Evolutionary conservation across 2,888 invertebrate genomes (phyloP).

Genomic region (Drosophila rubida): DNA sequence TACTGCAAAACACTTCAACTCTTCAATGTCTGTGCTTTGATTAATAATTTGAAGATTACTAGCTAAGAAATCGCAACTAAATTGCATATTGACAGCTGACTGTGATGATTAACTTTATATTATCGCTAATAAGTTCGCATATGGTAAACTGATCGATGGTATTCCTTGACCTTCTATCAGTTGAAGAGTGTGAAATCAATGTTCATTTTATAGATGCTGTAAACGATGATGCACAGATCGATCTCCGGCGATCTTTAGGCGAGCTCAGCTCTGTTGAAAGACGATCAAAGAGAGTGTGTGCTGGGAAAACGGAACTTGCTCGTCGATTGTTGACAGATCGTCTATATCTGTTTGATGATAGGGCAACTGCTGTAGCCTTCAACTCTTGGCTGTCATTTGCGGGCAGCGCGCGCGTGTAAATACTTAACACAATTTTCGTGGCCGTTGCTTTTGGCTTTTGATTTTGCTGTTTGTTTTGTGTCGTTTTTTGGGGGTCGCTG

Average conservation of each 20-base stretch:
- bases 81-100: too few relatives aligned
- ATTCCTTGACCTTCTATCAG: too few relatives aligned
- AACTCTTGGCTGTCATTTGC: slow-evolving; percentile 55
- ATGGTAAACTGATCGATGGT: too few relatives aligned
- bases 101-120: too few relatives aligned
- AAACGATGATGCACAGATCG: neutral
- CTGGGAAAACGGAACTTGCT: neutral
- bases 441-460: slow-evolving; percentile 42
- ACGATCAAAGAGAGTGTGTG: neutral
- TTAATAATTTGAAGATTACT: too few relatives aligned
- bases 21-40: too few relatives aligned
- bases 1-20: too few relatives aligned
- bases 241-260: neutral
- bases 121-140: too few relatives aligned
- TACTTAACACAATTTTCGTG: slow-evolving; percentile 74
- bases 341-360: slow-evolving; percentile 36
- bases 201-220: too few relatives aligned
- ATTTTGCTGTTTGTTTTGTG: slow-evolving; percentile 12
- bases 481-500: slow-evolving; percentile 9
- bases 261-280: neutral
- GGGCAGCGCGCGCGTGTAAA: slow-evolving; percentile 76
- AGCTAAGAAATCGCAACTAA: too few relatives aligned
- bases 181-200: too few relatives aligned
- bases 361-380: slow-evolving; percentile 34
- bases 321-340: slow-evolving; percentile 18